These are phyloP conservation scores for Chascanopsetta lugubris DNA, from an alignment of 2,113 vertebrate species.

Conservation along the genomic window DNA sequence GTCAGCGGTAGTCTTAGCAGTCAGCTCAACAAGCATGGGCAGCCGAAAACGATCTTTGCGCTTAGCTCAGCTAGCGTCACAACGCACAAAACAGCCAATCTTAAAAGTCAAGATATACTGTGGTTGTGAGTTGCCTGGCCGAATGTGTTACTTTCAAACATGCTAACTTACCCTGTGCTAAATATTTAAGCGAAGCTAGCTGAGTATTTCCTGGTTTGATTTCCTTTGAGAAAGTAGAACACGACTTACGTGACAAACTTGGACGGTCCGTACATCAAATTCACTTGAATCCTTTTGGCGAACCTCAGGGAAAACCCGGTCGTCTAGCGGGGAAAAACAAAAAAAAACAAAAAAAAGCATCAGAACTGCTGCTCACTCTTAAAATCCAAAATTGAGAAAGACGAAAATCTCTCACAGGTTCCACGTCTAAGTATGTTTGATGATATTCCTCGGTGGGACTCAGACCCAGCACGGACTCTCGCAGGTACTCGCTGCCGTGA, in stretches of 20 bases:
- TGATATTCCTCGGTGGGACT: slow-evolving; percentile 83
- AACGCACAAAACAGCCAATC: too few species aligned
- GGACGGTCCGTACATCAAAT: slow-evolving; percentile 86
- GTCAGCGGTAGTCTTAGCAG: too few species aligned
- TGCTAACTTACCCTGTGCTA: too few species aligned
- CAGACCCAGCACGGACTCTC: slow-evolving; percentile 78
- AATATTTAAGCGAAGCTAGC: background rate
- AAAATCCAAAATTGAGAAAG: background rate
- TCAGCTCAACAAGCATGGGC: too few species aligned
- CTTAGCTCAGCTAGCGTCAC: too few species aligned
- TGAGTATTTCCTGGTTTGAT: too few species aligned
- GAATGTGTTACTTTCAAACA: too few species aligned
- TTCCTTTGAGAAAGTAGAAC: background rate
- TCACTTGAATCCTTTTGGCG: slow-evolving; percentile 92
- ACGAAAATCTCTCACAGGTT: slow-evolving; percentile 85
- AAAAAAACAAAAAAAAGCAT: slow-evolving; percentile 4
- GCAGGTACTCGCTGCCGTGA: slow-evolving; percentile 79
- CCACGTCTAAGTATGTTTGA: slow-evolving; percentile 88
- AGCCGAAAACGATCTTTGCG: too few species aligned
- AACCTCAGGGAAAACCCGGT: slow-evolving; percentile 93
- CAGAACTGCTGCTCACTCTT: background rate
- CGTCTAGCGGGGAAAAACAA: slow-evolving; percentile 78
- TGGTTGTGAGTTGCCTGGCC: too few species aligned
- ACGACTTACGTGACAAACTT: slow-evolving; percentile 83
- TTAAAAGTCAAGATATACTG: too few species aligned